Evolutionary conservation across 1,140 invertebrate species (phyloP), one percentile per base, ranked within the genome.

Genomic region (Whitmania pigra): DNA sequence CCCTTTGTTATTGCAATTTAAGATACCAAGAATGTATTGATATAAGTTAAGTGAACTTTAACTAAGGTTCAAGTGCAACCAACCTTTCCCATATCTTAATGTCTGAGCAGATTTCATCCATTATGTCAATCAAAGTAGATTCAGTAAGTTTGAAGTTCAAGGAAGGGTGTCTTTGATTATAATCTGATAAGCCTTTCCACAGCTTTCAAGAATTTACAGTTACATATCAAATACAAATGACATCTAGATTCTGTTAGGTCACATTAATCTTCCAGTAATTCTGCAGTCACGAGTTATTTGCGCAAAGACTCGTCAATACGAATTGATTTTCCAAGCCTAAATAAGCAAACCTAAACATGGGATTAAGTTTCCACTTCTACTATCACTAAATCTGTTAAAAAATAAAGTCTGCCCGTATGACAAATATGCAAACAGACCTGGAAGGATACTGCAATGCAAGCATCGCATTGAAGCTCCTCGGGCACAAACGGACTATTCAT

Each of bases 381-480:
- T 13, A 5, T 49, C 22, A 31, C 11, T 22, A 63, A 25, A 20
- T 31, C 9, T 13, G 22, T 63, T 18, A 6, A 63, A n/a, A 18
- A 63, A 6, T 31, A 63, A 25, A 31, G 2, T 2, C 54, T n/a
- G 25, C 20, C 29, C 9, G 3, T 31, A 63, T 7, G 20, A 73
- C 40, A 22, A 18, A 67, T 36, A 36, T 36, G 68, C 53, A 68
- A 69, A 53, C 9, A 72, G 74, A 81, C 80, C 76, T 78, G 76
- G 75, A 73, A 77, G 36, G 78, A 75, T n/a, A 82, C 73, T 13
- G 75, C 77, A 27, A 71, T 73, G 72, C 80, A 82, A 22, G 76
- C 80, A 75, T 82, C 80, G 76, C 80, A 82, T 71, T 77, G 78
- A n/a, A 82, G 54, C 53, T 75, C 70, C n/a, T 69, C 36, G 18